phyloP scores from a whole-genome alignment of 1,140 invertebrate species.

The Drosophila orosa region DNA sequence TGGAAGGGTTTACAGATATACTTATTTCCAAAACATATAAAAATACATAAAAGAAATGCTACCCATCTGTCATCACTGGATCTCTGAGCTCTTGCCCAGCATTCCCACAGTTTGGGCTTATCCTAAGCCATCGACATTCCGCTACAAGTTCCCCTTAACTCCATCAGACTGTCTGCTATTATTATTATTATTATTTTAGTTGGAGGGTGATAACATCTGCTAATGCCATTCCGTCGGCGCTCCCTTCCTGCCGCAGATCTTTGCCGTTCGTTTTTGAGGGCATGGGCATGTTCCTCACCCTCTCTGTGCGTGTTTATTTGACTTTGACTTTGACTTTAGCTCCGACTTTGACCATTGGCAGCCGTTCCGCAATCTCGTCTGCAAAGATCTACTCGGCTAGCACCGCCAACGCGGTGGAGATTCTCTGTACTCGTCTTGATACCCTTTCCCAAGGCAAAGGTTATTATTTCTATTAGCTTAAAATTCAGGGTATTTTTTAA shows the following conservation, averaged over 20 bases:
- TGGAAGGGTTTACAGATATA: not conserved
- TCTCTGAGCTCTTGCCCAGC: not conserved
- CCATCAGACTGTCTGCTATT: conserved; percentile 36
- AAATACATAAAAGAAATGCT: not conserved
- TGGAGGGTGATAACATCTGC: conserved; percentile 59
- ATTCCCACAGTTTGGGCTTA: conserved; percentile 26
- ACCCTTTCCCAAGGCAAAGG: conserved; percentile 8
- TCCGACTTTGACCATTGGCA: conserved; percentile 56
- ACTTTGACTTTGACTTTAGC: conserved; percentile 55
- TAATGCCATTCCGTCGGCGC: conserved; percentile 57
- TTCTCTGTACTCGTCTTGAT: conserved; percentile 7
- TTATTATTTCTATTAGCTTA: conserved; percentile 2
- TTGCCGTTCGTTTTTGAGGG: conserved; percentile 16
- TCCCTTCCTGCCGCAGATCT: conserved; percentile 52
- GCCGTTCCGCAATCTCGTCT: conserved; percentile 45
- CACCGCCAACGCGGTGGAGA: conserved; percentile 62
- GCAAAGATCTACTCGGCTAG: conserved; percentile 57
- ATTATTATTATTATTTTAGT: conserved; percentile 65
- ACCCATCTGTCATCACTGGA: conserved; percentile 30
- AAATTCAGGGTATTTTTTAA: not conserved
- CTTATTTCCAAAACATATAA: not conserved
- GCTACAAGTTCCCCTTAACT: conserved; percentile 18
- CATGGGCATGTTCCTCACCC: conserved; percentile 38
- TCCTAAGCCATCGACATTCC: conserved; percentile 32
- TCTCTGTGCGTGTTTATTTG: conserved; percentile 73